These are phyloP conservation scores for Dyspetes luteomarginatus DNA, from an alignment of 2,888 invertebrate genomes.

Conservation along the genomic window DNA sequence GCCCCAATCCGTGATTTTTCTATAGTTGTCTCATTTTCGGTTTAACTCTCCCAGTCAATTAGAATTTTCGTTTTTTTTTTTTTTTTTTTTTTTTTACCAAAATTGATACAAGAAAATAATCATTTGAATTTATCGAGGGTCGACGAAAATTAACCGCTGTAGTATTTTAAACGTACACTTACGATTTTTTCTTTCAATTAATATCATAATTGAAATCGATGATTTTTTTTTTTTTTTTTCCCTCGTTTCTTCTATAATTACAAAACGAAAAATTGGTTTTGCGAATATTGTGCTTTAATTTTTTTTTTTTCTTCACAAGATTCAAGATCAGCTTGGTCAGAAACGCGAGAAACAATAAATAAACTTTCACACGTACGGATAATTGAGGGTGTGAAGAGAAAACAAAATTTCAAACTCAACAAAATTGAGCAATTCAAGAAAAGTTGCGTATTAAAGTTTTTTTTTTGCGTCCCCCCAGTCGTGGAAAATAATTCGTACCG, in stretches of 20 bases:
- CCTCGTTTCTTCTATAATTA: neutral
- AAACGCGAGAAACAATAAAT: no score
- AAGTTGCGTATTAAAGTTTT: no score
- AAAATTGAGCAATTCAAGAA: no score
- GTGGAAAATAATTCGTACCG: no score
- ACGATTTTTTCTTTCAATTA: slow-evolving; percentile 4
- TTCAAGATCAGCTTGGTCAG: neutral
- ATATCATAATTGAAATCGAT: neutral
- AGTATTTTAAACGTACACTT: slow-evolving; percentile 37
- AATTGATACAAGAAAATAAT: no score
- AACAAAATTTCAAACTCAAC: no score
- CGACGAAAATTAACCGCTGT: slow-evolving; percentile 39
- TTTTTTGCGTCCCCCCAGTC: no score
- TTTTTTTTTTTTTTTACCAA: slow-evolving; percentile 14
- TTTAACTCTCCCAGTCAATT: neutral
- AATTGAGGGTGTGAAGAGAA: no score
- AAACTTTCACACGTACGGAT: no score
- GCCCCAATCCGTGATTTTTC: slow-evolving; percentile 3
- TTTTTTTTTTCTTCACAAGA: neutral
- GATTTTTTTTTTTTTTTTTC: slow-evolving; percentile 5
- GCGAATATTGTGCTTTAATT: neutral
- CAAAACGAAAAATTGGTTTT: neutral
- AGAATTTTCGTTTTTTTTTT: neutral
- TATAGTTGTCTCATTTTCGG: neutral
- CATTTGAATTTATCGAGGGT: no score